These are phyloP conservation scores for Sebastes vulpes DNA, from an alignment of 2,797 vertebrate species.

Conservation along the genomic window DNA sequence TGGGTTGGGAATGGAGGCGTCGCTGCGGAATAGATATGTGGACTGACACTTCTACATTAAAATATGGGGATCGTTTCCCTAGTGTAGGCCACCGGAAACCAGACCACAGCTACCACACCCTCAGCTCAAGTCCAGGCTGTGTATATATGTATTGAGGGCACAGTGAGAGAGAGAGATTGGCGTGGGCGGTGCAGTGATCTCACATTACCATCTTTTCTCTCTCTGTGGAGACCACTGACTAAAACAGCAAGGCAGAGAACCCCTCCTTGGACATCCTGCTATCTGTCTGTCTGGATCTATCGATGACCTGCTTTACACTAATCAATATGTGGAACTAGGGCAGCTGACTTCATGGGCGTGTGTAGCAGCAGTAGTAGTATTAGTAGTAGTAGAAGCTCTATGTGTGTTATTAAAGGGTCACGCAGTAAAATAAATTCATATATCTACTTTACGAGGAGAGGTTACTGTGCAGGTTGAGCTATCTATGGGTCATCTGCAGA, in stretches of 20 bases:
- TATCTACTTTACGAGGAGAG: neutral
- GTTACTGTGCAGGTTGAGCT: neutral
- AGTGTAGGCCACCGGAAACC: neutral
- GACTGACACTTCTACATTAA: neutral
- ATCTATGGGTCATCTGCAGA: neutral
- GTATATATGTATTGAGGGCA: neutral
- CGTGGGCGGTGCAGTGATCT: conserved; percentile 31
- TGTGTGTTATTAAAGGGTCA: neutral
- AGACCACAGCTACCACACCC: conserved; percentile 6
- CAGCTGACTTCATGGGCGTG: conserved; percentile 19
- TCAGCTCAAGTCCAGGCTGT: neutral
- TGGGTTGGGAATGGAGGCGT: neutral
- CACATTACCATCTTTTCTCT: conserved; percentile 30
- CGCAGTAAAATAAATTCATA: neutral
- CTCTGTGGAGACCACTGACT: conserved; percentile 27
- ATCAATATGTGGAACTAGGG: conserved; percentile 59
- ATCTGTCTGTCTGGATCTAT: conserved; percentile 63
- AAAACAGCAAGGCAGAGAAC: conserved; percentile 32
- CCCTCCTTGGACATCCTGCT: conserved; percentile 56
- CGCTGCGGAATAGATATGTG: neutral
- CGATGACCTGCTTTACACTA: conserved; percentile 58
- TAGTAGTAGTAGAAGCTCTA: neutral
- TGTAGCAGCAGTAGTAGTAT: neutral
- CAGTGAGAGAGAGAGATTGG: neutral
- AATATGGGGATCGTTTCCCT: neutral